phyloP scores from a whole-genome alignment of 2,888 invertebrate species.

The Pammene aurita region DNA sequence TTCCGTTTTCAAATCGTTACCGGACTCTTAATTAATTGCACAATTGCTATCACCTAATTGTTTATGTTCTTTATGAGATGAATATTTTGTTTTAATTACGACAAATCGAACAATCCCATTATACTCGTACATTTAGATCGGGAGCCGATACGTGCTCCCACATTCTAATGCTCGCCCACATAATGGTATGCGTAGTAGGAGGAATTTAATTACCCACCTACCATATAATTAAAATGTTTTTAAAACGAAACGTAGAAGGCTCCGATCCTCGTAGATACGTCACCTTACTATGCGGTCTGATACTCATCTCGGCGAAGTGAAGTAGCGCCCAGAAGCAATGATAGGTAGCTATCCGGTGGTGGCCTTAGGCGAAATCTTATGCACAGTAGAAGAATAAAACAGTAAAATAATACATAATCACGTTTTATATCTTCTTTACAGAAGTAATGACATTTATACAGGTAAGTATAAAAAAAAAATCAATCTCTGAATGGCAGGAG shows the following conservation, averaged over 20 bases:
- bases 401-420: conserved; percentile 7
- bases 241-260: conserved; percentile 39
- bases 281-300: conserved; percentile 40
- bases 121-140: conserved; percentile 33
- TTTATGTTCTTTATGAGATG: no score
- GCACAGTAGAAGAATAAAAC: conserved; percentile 14
- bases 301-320: conserved; percentile 39
- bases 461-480: no score
- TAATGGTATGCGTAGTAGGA: conserved; percentile 35
- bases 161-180: conserved; percentile 31
- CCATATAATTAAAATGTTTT: conserved; percentile 40
- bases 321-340: conserved; percentile 46
- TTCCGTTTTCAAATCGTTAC: no score
- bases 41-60: no score
- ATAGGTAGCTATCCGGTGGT: conserved; percentile 44
- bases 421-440: no score
- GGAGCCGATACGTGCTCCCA: conserved; percentile 33
- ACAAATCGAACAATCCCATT: conserved; percentile 16
- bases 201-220: conserved; percentile 41
- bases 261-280: conserved; percentile 40
- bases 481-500: no score
- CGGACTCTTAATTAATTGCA: no score
- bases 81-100: conserved; percentile 14
- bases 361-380: conserved; percentile 53
- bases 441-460: no score